Evolutionary conservation across 1,140 invertebrate species (phyloP).

Genomic region (Drosophila azteca): DNA sequence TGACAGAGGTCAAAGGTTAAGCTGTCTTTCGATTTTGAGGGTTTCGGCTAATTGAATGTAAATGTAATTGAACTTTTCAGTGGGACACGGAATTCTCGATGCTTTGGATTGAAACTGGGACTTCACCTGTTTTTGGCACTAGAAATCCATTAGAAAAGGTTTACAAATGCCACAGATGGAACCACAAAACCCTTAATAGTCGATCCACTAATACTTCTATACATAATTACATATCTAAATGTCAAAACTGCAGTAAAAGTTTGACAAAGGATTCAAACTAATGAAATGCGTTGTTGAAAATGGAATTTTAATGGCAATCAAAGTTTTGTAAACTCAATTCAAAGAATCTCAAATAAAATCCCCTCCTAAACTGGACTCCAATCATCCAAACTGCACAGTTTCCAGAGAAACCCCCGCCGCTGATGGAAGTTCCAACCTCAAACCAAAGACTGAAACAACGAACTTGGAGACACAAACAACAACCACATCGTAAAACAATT

Average conservation of each 20-base stretch:
- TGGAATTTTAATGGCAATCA: not conserved
- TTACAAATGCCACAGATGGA: not conserved
- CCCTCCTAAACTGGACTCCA: not conserved
- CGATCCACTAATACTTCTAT: too few species aligned
- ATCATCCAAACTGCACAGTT: not conserved
- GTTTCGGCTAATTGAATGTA: conserved; percentile 34
- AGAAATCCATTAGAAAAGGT: not conserved
- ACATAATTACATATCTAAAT: too few species aligned
- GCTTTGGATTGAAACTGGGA: not conserved
- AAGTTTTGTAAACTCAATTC: not conserved
- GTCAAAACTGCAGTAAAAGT: too few species aligned
- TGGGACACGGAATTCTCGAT: not conserved
- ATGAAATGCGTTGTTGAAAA: too few species aligned
- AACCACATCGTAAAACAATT: conserved; percentile 42
- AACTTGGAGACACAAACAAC: conserved; percentile 44
- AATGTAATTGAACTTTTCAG: conserved; percentile 32
- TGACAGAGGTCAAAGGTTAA: conserved; percentile 41
- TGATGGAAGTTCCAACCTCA: conserved; percentile 33
- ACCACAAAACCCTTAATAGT: too few species aligned
- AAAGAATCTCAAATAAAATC: not conserved
- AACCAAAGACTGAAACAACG: conserved; percentile 80
- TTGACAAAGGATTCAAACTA: too few species aligned
- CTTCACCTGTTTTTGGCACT: too few species aligned
- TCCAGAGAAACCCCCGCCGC: conserved; percentile 17
- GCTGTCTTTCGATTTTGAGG: conserved; percentile 1